phyloP scores from a whole-genome alignment of 2,113 vertebrate genomes.

The Myrmecophaga tridactyla region DNA sequence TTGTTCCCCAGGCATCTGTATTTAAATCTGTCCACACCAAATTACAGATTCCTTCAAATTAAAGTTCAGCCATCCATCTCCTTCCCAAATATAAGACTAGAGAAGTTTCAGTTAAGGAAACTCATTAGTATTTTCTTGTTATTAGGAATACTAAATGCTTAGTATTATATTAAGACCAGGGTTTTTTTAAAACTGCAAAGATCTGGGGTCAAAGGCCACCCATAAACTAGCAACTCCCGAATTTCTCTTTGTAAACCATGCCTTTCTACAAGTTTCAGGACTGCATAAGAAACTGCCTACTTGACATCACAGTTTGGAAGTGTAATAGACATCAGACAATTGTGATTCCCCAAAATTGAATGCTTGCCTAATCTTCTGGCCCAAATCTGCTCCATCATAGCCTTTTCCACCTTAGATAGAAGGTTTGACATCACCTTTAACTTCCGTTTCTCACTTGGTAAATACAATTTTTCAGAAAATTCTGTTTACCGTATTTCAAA shows the following conservation, averaged over 20 bases:
- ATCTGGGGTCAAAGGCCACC: not conserved
- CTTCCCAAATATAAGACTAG: not conserved
- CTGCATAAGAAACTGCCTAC: no score
- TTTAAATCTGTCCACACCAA: not conserved
- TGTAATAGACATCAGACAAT: not conserved
- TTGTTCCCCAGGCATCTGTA: not conserved
- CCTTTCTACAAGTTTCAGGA: no score
- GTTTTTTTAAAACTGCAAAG: not conserved
- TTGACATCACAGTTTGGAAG: no score
- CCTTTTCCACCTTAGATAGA: not conserved
- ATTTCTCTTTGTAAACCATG: no score
- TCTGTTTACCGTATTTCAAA: not conserved
- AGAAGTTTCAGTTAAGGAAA: not conserved
- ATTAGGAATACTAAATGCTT: no score
- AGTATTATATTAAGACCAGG: not conserved
- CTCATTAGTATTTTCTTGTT: not conserved
- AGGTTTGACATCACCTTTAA: not conserved
- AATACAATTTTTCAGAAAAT: not conserved
- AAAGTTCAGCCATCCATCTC: not conserved
- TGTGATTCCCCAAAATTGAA: not conserved
- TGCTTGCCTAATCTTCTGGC: not conserved
- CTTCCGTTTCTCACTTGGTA: not conserved
- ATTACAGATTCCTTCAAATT: not conserved
- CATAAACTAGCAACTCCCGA: not conserved
- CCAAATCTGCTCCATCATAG: not conserved